Conservation (phyloP, 2,797 vertebrate species). For the Buphagus erythrorhynchus region DNA sequence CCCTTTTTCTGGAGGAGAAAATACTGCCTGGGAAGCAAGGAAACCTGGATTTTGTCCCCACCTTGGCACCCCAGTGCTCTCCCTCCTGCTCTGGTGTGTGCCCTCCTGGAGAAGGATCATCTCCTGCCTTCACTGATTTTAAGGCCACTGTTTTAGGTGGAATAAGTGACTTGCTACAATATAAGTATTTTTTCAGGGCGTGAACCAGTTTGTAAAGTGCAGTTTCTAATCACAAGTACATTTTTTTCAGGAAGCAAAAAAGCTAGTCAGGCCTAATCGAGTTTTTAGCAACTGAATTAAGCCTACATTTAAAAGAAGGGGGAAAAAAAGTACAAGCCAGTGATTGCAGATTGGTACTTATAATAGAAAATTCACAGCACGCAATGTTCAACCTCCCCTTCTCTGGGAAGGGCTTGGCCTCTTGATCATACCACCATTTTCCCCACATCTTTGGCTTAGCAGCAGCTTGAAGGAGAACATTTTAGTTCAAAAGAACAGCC, state of each 20-base stretch:
- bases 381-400: neutral
- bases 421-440: neutral
- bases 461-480: neutral
- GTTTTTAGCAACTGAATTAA: neutral
- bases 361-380: neutral
- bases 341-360: neutral
- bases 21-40: neutral
- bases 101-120: neutral
- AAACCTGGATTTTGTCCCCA: neutral
- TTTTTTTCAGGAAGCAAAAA: neutral
- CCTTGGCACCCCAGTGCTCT: neutral
- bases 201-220: neutral
- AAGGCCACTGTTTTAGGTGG: neutral
- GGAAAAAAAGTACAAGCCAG: neutral
- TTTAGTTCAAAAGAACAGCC: neutral
- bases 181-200: neutral
- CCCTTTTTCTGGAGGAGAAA: neutral
- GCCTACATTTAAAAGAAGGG: neutral
- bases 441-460: neutral
- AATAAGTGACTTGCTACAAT: neutral
- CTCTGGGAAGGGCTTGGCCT: neutral
- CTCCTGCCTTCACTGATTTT: neutral
- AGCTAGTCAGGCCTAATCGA: neutral
- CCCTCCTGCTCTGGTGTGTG: accelerated
- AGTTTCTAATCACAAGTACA: neutral